These are phyloP conservation scores for Gopherus flavomarginatus DNA, from an alignment of 2,113 vertebrate genomes.

Conservation along the genomic window DNA sequence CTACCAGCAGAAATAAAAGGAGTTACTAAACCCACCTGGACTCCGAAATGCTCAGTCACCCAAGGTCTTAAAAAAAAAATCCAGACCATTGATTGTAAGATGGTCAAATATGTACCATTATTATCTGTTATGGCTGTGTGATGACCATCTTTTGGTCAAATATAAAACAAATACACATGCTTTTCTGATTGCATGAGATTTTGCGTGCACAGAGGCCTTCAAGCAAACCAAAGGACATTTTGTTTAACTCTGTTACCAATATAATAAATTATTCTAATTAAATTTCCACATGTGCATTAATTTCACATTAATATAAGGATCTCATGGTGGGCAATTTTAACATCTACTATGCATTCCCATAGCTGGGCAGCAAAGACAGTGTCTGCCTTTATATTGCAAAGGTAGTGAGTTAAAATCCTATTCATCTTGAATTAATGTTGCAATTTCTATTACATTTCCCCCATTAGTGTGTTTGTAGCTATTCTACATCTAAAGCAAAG, in stretches of 20 bases:
- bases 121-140: not conserved
- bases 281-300: not conserved
- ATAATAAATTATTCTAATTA: not conserved
- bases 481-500: not conserved
- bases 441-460: slow-evolving; percentile 1
- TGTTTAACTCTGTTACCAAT: not conserved
- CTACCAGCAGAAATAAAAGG: not conserved
- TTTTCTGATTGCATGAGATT: not conserved
- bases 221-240: not conserved
- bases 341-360: slow-evolving; percentile 13
- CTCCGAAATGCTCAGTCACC: not conserved
- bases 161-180: accelerated
- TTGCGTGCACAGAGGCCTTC: not conserved
- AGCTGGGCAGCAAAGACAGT: slow-evolving; percentile 25
- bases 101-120: not conserved
- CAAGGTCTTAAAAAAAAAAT: not conserved
- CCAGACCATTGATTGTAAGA: not conserved
- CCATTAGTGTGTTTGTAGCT: not conserved
- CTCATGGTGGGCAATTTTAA: slow-evolving; percentile 42
- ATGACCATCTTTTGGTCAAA: not conserved
- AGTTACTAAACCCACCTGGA: not conserved
- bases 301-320: not conserved
- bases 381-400: slow-evolving; percentile 23
- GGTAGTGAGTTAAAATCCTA: slow-evolving; percentile 38
- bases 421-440: slow-evolving; percentile 4